These are phyloP conservation scores for Rhabdomys dilectus DNA, from an alignment of 2,113 vertebrate species.

Conservation along the genomic window DNA sequence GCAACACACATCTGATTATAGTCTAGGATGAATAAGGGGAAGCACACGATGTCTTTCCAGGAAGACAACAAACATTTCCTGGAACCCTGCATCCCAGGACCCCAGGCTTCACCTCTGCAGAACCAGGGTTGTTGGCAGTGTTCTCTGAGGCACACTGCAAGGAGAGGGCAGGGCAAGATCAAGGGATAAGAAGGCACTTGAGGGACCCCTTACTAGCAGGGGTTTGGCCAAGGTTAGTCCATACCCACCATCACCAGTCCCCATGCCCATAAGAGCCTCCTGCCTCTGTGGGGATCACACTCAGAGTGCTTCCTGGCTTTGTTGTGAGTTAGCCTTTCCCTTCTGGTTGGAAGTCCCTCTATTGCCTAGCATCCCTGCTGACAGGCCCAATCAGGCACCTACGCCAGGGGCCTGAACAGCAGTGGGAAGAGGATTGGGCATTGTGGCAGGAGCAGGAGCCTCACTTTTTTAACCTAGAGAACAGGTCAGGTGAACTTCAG, in stretches of 20 bases:
- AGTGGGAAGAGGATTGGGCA: neutral
- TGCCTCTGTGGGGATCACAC: neutral
- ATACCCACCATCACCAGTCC: no score
- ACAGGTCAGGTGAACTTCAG: neutral
- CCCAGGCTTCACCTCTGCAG: slow-evolving; percentile 93
- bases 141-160: slow-evolving; percentile 91
- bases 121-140: slow-evolving; percentile 92
- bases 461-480: neutral
- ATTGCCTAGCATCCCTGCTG: neutral
- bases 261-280: neutral
- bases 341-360: neutral
- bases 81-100: neutral
- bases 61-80: neutral
- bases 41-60: neutral
- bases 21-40: neutral
- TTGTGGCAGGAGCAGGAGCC: neutral
- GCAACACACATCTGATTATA: neutral
- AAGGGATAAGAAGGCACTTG: neutral
- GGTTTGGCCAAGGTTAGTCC: neutral
- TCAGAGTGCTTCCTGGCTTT: neutral
- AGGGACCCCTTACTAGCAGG: no score
- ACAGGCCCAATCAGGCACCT: rapidly evolving
- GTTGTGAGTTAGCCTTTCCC: neutral
- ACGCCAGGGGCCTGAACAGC: rapidly evolving
- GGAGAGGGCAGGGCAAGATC: neutral